Evolutionary conservation across 2,797 vertebrate species (phyloP).

Genomic region (Chaetodon trifasciatus): DNA sequence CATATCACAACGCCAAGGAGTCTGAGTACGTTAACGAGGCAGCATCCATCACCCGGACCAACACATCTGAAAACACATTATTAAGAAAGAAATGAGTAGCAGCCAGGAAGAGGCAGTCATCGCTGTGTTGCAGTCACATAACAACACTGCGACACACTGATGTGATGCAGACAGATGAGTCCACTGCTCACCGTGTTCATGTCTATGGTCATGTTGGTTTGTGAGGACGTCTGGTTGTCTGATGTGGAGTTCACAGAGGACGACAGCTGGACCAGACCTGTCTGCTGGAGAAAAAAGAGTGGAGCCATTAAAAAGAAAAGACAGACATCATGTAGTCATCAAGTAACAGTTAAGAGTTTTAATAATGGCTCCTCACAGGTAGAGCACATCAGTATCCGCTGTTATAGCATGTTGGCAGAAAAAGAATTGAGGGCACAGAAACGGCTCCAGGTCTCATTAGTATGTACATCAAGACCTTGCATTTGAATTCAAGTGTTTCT

Average conservation of each 20-base stretch:
- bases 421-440: neutral
- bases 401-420: neutral
- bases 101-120: neutral
- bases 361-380: constrained; percentile 11
- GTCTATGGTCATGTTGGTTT: constrained; percentile 89
- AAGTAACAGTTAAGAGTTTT: constrained; percentile 2
- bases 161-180: neutral
- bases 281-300: constrained; percentile 52
- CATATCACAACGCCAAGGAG: neutral
- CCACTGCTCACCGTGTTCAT: constrained; percentile 88
- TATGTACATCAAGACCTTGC: neutral
- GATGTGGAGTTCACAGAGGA: constrained; percentile 85
- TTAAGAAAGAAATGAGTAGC: neutral
- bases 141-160: neutral
- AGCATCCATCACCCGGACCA: neutral
- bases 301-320: constrained; percentile 23
- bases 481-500: neutral
- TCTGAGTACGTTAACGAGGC: neutral
- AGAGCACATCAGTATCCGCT: neutral
- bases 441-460: neutral
- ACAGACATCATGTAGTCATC: neutral
- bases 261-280: constrained; percentile 86
- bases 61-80: constrained; percentile 5
- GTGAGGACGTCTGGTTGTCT: constrained; percentile 85
- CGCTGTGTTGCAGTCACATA: neutral